Percentiles rank a stretch among this genome's conserved stretches.
Evolutionary conservation across 2,797 vertebrate genomes (phyloP).

Genomic region (Falco columbarius): DNA sequence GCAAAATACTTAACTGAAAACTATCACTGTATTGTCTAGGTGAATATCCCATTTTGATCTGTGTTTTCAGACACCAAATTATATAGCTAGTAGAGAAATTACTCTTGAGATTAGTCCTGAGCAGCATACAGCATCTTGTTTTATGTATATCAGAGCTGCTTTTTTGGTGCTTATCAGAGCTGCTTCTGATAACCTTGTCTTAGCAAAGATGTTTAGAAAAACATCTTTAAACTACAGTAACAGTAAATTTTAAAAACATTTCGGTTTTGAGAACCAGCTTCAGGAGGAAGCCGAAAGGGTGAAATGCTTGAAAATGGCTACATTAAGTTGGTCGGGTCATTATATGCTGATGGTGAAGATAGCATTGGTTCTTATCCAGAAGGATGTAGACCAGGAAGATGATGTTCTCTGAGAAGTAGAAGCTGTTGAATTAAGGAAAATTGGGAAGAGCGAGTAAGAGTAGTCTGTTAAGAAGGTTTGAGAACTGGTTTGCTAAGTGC

Average conservation of each 20-base stretch:
- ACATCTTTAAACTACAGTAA: neutral
- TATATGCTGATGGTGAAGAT: neutral
- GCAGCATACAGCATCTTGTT: neutral
- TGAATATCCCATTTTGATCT: neutral
- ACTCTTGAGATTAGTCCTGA: neutral
- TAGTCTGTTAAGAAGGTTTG: neutral
- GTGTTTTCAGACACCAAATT: neutral
- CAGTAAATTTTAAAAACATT: neutral
- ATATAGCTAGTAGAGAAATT: neutral
- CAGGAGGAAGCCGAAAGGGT: neutral
- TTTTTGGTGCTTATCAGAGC: neutral
- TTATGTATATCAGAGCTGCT: neutral
- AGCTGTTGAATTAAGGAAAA: neutral
- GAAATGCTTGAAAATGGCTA: neutral
- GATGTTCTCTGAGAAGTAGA: neutral
- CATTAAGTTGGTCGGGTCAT: neutral
- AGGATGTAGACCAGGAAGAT: neutral
- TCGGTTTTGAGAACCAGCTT: neutral
- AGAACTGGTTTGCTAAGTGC: neutral
- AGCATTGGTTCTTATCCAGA: neutral
- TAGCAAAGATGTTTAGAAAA: neutral
- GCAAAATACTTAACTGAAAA: neutral
- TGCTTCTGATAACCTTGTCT: neutral
- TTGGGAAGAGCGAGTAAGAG: neutral
- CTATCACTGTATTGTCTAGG: neutral